These are phyloP conservation scores for Lepidiolamprologus cunningtoni DNA, from an alignment of 2,113 vertebrate genomes.

Conservation along the genomic window DNA sequence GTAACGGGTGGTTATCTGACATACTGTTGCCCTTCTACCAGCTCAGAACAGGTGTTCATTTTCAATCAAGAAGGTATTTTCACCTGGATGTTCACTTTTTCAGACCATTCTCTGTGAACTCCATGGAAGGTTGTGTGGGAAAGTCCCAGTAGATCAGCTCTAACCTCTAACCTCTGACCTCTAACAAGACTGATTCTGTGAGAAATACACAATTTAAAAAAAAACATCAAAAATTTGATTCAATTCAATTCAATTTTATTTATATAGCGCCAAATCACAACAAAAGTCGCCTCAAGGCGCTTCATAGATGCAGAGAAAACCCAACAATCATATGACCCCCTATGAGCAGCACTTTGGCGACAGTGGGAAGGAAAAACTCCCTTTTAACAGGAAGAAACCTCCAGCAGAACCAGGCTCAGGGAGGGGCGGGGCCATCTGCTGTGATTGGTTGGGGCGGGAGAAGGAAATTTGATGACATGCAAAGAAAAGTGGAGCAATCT, in stretches of 20 bases:
- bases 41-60: not conserved
- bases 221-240: not conserved
- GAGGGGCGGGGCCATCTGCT: too few species aligned
- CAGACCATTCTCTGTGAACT: not conserved
- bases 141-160: not conserved
- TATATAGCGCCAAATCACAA: too few species aligned
- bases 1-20: not conserved
- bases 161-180: not conserved
- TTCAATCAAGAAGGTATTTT: not conserved
- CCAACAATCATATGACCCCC: too few species aligned
- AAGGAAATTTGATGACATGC: not conserved
- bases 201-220: not conserved
- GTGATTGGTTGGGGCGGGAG: accelerated
- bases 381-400: too few species aligned
- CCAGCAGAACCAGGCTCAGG: too few species aligned
- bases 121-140: not conserved
- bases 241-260: too few species aligned
- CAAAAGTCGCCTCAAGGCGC: too few species aligned
- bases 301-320: too few species aligned
- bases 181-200: not conserved
- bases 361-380: too few species aligned
- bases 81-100: not conserved
- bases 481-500: not conserved
- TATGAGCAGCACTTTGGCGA: too few species aligned
- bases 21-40: not conserved